Conservation (phyloP, 2,797 vertebrate genomes). For the Argya squamiceps region DNA sequence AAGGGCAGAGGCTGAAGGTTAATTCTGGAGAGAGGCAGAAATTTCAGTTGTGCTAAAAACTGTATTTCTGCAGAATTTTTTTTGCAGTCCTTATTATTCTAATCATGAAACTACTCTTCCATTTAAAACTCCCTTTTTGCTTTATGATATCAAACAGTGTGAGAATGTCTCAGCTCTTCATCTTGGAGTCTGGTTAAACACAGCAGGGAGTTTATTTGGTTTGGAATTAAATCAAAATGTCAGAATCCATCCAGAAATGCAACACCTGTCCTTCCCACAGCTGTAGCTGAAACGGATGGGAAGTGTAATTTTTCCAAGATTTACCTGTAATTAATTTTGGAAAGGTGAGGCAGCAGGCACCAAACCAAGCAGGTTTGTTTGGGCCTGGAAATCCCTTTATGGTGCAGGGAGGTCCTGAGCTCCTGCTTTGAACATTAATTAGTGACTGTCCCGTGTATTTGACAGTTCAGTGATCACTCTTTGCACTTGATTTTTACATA, state of each 20-base stretch:
- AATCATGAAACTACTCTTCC: neutral
- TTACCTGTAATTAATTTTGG: neutral
- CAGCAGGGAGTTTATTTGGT: neutral
- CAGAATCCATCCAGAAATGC: neutral
- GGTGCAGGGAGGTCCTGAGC: no score
- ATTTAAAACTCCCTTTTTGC: neutral
- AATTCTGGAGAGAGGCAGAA: neutral
- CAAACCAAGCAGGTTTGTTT: neutral
- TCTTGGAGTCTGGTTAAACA: neutral
- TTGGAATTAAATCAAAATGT: neutral
- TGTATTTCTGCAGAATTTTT: neutral
- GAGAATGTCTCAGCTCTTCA: neutral
- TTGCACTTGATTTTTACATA: neutral
- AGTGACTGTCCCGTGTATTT: neutral
- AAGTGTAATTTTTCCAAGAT: neutral
- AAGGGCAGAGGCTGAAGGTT: neutral
- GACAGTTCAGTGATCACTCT: neutral
- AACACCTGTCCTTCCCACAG: neutral
- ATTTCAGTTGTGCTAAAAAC: neutral
- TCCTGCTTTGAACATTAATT: neutral
- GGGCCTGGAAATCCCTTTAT: neutral
- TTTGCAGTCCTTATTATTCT: neutral
- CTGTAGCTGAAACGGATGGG: neutral
- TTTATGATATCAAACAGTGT: neutral
- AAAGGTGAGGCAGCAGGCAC: neutral